These are phyloP conservation scores for Carlito syrichta DNA, from an alignment of 2,113 vertebrate species.

Conservation along the genomic window DNA sequence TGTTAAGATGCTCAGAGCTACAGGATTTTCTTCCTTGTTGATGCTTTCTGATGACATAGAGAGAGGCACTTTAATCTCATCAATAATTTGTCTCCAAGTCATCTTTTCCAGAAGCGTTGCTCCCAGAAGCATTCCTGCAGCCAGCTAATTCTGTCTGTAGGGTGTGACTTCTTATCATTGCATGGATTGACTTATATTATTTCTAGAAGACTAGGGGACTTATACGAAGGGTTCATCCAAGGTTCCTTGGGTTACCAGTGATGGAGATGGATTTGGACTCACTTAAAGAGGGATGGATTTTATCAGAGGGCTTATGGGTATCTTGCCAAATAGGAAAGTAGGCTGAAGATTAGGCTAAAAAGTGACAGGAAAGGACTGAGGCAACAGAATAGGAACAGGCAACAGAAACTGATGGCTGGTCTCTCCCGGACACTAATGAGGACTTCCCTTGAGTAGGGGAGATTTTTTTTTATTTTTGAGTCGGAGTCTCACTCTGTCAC, in stretches of 20 bases:
- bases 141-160: no score
- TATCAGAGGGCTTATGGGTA: not conserved
- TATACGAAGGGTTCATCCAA: not conserved
- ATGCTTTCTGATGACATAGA: rapidly evolving
- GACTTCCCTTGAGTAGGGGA: no score
- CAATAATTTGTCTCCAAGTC: not conserved
- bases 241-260: no score
- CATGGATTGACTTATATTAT: not conserved
- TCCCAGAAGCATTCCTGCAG: not conserved
- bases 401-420: not conserved
- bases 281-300: no score
- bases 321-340: not conserved
- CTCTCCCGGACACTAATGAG: not conserved
- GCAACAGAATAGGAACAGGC: rapidly evolving
- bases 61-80: not conserved
- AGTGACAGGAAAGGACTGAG: not conserved
- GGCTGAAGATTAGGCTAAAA: not conserved
- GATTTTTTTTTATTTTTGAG: no score
- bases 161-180: not conserved
- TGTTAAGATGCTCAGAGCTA: not conserved
- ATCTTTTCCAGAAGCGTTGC: not conserved
- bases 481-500: no score
- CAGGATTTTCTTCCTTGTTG: no score
- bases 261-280: not conserved
- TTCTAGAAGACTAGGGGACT: not conserved